Conservation (phyloP, 2,797 vertebrate genomes). For the Mus spretus region DNA sequence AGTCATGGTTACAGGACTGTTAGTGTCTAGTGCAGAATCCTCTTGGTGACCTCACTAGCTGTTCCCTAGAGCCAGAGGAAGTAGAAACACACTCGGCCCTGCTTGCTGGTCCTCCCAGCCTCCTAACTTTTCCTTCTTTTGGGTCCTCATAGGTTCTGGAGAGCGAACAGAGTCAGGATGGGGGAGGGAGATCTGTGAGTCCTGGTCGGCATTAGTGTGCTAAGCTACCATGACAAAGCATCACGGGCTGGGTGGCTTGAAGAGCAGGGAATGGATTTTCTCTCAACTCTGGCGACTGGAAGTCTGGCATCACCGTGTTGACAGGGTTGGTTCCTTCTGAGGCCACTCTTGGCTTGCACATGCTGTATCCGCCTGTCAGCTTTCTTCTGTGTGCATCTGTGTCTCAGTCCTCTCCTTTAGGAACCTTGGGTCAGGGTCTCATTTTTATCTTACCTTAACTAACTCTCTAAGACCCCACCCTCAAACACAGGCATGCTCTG, state of each 20-base stretch:
- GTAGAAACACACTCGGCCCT: neutral
- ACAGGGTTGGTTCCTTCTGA: neutral
- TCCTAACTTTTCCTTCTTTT: neutral
- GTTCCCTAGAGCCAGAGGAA: neutral
- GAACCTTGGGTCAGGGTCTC: neutral
- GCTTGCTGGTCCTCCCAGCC: neutral
- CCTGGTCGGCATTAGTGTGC: neutral
- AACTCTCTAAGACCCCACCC: neutral
- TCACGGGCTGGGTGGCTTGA: neutral
- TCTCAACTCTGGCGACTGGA: neutral
- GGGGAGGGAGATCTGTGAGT: neutral
- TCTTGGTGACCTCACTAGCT: neutral
- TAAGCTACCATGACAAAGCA: neutral
- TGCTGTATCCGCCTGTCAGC: neutral
- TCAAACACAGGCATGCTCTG: neutral
- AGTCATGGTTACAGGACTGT: too few relatives aligned
- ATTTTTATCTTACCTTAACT: neutral
- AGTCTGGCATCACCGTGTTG: neutral
- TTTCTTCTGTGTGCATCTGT: neutral
- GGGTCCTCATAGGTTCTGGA: neutral
- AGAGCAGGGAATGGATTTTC: neutral
- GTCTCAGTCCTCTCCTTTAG: neutral
- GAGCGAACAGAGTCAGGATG: too few relatives aligned
- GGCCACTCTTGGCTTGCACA: neutral
- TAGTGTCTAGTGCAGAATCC: neutral